Evolutionary conservation across 2,797 vertebrate genomes (phyloP), one percentile per base, ranked within the genome.

Genomic region (Poeciliopsis infans): DNA sequence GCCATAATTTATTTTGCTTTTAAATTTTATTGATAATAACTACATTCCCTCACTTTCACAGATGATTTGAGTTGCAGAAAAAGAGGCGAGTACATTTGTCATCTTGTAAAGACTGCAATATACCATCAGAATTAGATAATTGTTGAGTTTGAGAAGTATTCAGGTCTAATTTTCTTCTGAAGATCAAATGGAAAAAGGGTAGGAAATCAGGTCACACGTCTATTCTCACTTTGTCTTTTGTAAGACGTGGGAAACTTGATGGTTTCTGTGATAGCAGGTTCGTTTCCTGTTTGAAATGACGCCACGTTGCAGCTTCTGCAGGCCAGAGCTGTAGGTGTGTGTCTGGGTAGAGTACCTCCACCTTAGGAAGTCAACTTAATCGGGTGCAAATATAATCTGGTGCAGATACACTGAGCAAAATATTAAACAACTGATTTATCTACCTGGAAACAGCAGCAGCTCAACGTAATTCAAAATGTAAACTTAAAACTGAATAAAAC

Each of bases 261-360:
- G 12, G 46, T 39, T 5, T 64, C n/a, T 53, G n/a, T n/a, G 72
- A 79, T 57, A 71, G 25, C 15, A 55, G 36, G 0, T 80, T 46
- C 2, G 69, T 84, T 91, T 86, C 83, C 82, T 91, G 72, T 78
- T 1, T 78, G 69, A 79, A 85, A 82, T 73, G 4, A 75, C 75
- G 66, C 59, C 45, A 55, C n/a, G 0, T 5, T 73, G 31, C 47
- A 80, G 61, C 55, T 46, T 66, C n/a, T 72, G 46, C 20, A 33
- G 11, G 13, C 15, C 36, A 16, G 18, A 43, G 43, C 39, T 59
- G 41, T 28, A 28, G 41, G 68, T 70, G 68, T 46, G 41, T 28
- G 41, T 28, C 41, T 45, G 5, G n/a, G 41, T 28, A 70, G 41
- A 69, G 59, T 61, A 70, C 36, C 41, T 45, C 43, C 20, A 43